phyloP scores from a whole-genome alignment of 2,888 invertebrate genomes.

The Campoplex nolae region DNA sequence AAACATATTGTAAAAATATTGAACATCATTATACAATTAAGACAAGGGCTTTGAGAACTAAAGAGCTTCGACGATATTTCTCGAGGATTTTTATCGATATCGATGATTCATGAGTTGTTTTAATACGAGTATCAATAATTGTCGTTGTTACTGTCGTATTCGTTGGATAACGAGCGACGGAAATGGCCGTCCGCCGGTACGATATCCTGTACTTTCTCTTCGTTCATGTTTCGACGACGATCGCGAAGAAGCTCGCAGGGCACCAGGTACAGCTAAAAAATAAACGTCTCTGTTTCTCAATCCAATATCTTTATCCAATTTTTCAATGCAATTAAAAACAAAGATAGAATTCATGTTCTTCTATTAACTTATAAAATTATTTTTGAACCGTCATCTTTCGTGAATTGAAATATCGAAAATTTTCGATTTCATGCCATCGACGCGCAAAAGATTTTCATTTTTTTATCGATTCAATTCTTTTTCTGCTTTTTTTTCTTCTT shows the following conservation, averaged over 20 bases:
- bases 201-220: slow-evolving; percentile 47
- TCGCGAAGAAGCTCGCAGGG: slow-evolving; percentile 72
- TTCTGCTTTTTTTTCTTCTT: not conserved
- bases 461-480: not conserved
- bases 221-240: slow-evolving; percentile 51
- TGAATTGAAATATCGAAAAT: not conserved
- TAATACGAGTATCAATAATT: slow-evolving; percentile 56
- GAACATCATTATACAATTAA: slow-evolving; percentile 42
- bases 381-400: not conserved
- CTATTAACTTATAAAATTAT: not conserved
- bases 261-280: slow-evolving; percentile 70
- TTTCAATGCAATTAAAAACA: not conserved
- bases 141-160: slow-evolving; percentile 58
- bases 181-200: slow-evolving; percentile 54
- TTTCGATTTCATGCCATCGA: not conserved
- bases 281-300: not conserved
- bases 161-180: slow-evolving; percentile 51
- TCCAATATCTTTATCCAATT: not conserved
- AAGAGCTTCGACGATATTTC: slow-evolving; percentile 27
- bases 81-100: slow-evolving; percentile 19
- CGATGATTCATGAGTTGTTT: not conserved
- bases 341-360: not conserved
- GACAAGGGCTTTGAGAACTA: slow-evolving; percentile 26
- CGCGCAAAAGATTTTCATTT: not conserved
- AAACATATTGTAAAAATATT: not conserved